These are phyloP conservation scores for Caenorhabditis sp. DNA, from an alignment of 2,888 invertebrate species.

Conservation along the genomic window DNA sequence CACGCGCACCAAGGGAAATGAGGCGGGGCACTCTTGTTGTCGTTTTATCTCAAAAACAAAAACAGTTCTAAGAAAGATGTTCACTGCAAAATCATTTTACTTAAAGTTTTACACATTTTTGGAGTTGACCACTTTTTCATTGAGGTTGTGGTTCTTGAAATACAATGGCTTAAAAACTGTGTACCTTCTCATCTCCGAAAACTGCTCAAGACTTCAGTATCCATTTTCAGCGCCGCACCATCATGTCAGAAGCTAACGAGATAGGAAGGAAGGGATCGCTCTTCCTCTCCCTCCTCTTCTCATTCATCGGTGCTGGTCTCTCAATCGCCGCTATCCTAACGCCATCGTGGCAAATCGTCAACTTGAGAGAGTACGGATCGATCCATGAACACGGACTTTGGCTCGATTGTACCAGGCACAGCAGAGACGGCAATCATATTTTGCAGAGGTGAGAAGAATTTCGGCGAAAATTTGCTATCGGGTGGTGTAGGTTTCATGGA, in stretches of 20 bases:
- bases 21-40: no score
- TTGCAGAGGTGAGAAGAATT: slow-evolving; percentile 75
- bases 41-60: no score
- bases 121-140: slow-evolving; percentile 3
- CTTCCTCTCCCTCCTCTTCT: slow-evolving; percentile 75
- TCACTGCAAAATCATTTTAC: not conserved
- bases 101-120: not conserved
- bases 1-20: no score
- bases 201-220: no score
- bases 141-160: no score
- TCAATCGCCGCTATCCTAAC: slow-evolving; percentile 82
- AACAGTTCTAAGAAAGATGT: no score
- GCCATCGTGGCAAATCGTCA: slow-evolving; percentile 82
- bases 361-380: slow-evolving; percentile 81
- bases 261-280: slow-evolving; percentile 76
- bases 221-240: slow-evolving; percentile 69
- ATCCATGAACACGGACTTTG: slow-evolving; percentile 83
- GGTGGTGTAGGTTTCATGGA: no score
- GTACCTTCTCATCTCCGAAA: not conserved
- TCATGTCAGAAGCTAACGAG: slow-evolving; percentile 69
- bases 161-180: no score
- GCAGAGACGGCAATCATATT: slow-evolving; percentile 80
- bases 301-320: slow-evolving; percentile 80
- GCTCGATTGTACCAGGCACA: slow-evolving; percentile 82
- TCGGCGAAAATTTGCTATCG: no score